Evolutionary conservation across 2,113 vertebrate species (phyloP), one percentile per base, ranked within the genome.

Genomic region (Panurus biarmicus): DNA sequence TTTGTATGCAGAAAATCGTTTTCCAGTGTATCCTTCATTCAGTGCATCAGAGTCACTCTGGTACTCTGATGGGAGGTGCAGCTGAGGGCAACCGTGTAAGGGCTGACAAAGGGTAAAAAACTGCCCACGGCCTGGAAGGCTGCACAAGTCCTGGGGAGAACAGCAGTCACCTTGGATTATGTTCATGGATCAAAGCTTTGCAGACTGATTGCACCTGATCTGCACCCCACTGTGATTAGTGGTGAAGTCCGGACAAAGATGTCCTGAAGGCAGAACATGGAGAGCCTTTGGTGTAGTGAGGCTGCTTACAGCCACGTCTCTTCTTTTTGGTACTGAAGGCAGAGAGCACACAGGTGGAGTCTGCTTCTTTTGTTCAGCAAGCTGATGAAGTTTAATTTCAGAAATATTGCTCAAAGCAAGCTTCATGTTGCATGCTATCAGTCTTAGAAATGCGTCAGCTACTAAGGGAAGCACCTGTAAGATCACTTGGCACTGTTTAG

Each of bases 61-160:
- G 26, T 40, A 25, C 20, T 1, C 0, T 10, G 60, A 28, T 11
- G 40, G 0, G 3, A 58, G 53, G 2, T 31, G 29, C 66, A 58
- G 71, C 38, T 56, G 71, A 72, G 44, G 11, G 57, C 51, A 81
- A 71, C 19, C 0, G 0, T 2, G 17, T 23, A 24, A 53, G 79
- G 54, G 36, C 58, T 73, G 58, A 58, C 36, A 9, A 90, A 76
- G 33, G 26, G 10, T 22, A 36, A 42, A 36, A 72, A 64, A 48
- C 11, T 19, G 14, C 6, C 35, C 26, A 9, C 26, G 36, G 76
- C 18, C 45, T 36, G 22, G 19, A 47, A 60, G 38, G 35, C 54
- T 87, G 80, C 5, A 1, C 28, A 25, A 16, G 2, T 50, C 89
- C 45, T 24, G 29, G 8, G 18, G 42, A 62, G 35, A 61, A 6